A percentile compares a stretch with the other conserved stretches of the same genome.
These are phyloP conservation scores for Lutraria rhynchaena DNA, from an alignment of 1,140 invertebrate species.

Conservation along the genomic window DNA sequence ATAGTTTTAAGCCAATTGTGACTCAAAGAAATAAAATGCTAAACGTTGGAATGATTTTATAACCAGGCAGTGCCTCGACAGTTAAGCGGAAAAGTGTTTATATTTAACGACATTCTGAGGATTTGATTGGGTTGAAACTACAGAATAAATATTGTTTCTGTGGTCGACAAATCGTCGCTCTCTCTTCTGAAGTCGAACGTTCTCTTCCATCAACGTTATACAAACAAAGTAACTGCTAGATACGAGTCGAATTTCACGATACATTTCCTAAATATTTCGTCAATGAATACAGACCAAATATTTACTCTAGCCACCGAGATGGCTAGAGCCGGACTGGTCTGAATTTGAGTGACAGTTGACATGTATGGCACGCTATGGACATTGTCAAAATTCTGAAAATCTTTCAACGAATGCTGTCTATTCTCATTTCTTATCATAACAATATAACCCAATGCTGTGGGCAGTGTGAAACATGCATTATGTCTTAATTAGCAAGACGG, in stretches of 20 bases:
- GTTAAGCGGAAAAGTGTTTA: neutral
- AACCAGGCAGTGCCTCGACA: too few species aligned
- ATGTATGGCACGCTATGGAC: conserved; percentile 53
- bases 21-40: too few species aligned
- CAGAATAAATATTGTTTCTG: conserved; percentile 44
- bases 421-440: neutral
- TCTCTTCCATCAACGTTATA: conserved; percentile 34
- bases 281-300: conserved; percentile 47
- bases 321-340: conserved; percentile 27
- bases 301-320: conserved; percentile 41
- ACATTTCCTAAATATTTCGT: conserved; percentile 44
- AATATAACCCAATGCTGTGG: too few species aligned
- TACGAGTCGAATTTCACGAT: conserved; percentile 35
- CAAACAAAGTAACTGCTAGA: conserved; percentile 22
- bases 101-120: neutral
- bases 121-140: conserved; percentile 25
- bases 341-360: conserved; percentile 49
- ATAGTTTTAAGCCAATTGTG: too few species aligned
- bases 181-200: conserved; percentile 6
- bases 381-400: conserved; percentile 47
- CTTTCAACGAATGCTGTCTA: neutral
- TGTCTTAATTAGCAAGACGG: neutral
- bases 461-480: neutral
- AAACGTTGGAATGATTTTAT: too few species aligned
- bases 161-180: conserved; percentile 14